Percentiles rank a stretch among this genome's conserved stretches.
phyloP scores from a whole-genome alignment of 1,140 invertebrate genomes.

The Calycopis cecrops region DNA sequence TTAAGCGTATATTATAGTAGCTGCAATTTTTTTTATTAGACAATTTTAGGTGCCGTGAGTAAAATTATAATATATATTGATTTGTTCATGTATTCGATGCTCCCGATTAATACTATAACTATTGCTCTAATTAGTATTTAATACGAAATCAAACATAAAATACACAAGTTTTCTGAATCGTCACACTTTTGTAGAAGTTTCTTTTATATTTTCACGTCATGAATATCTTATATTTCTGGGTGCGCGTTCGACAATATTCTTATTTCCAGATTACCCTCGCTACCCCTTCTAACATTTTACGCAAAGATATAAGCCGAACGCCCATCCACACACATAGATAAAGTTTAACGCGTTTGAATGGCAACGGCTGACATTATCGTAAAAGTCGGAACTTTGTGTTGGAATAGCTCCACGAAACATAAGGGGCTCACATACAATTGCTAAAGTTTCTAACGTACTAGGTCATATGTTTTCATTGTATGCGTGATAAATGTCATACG shows the following conservation, averaged over 20 bases:
- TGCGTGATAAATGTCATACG: slow-evolving; percentile 43
- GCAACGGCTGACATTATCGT: slow-evolving; percentile 73
- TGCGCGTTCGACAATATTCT: slow-evolving; percentile 9
- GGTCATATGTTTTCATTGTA: slow-evolving; percentile 56
- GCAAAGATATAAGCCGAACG: slow-evolving; percentile 50
- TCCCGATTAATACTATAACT: too few species aligned
- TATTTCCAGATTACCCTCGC: slow-evolving; percentile 8
- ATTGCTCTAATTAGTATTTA: too few species aligned
- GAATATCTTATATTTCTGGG: slow-evolving; percentile 9
- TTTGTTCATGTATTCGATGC: too few species aligned
- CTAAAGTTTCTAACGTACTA: slow-evolving; percentile 69
- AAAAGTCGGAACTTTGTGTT: slow-evolving; percentile 70
- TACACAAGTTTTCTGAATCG: too few species aligned
- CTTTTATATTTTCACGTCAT: slow-evolving; percentile 4
- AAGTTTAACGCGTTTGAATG: slow-evolving; percentile 71
- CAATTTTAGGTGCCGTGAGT: too few species aligned
- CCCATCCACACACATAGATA: slow-evolving; percentile 70
- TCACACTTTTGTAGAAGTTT: not conserved
- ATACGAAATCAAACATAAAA: too few species aligned
- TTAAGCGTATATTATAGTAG: too few species aligned
- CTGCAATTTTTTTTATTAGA: too few species aligned
- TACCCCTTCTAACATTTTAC: slow-evolving; percentile 28
- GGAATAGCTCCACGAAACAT: slow-evolving; percentile 67
- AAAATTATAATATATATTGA: too few species aligned
- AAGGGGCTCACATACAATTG: slow-evolving; percentile 71